Evolutionary conservation across 2,113 vertebrate genomes (phyloP).

Genomic region (Dicerorhinus sumatrensis): DNA sequence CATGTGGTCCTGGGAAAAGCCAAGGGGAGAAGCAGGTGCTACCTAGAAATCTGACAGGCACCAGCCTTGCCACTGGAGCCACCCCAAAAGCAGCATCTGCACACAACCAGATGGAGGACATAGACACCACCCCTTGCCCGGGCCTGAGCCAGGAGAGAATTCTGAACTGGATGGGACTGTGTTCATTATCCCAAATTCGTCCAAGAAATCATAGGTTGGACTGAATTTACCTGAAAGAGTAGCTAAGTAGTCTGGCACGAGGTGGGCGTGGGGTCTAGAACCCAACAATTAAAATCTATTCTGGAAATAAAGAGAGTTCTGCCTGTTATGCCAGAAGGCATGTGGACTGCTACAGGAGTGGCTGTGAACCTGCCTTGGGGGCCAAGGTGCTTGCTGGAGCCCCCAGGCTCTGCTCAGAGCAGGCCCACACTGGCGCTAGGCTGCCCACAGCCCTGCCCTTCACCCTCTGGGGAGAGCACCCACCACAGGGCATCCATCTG

Average conservation of each 20-base stretch:
- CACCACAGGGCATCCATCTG: rapidly evolving
- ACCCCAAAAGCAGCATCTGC: not conserved
- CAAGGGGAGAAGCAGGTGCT: not conserved
- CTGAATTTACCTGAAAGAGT: not conserved
- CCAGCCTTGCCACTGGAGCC: rapidly evolving
- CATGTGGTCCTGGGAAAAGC: not conserved
- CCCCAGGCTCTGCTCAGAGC: rapidly evolving
- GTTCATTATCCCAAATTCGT: too few species aligned
- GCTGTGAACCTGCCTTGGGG: rapidly evolving
- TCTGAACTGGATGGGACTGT: not conserved
- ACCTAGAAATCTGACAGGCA: not conserved
- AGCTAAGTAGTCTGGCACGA: too few species aligned
- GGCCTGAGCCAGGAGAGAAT: not conserved
- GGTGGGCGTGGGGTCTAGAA: not conserved
- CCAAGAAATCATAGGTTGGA: not conserved
- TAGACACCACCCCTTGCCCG: rapidly evolving
- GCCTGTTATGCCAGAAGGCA: not conserved
- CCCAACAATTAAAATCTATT: not conserved
- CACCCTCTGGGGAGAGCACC: not conserved
- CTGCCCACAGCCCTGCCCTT: not conserved
- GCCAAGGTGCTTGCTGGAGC: not conserved
- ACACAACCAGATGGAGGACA: rapidly evolving
- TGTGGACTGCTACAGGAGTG: not conserved
- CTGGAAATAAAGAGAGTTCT: not conserved
- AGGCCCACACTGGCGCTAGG: rapidly evolving